These are phyloP conservation scores for Psettodes erumei DNA, from an alignment of 2,113 vertebrate species.

Conservation along the genomic window DNA sequence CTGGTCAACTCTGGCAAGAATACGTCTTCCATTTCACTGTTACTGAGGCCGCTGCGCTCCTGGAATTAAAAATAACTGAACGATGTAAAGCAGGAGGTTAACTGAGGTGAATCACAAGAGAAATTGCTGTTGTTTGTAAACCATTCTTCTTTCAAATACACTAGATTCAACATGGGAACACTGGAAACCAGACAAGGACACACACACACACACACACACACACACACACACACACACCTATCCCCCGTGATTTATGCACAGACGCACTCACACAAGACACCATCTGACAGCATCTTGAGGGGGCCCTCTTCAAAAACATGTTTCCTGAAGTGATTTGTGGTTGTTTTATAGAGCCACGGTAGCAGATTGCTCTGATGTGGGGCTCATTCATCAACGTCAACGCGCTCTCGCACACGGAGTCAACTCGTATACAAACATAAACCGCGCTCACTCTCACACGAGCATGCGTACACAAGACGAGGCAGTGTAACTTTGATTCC, in stretches of 20 bases:
- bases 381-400: constrained; percentile 75
- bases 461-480: background rate
- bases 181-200: constrained; percentile 1
- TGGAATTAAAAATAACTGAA: too few species aligned
- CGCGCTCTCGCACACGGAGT: constrained; percentile 12
- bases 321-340: constrained; percentile 72
- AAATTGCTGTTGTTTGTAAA: constrained; percentile 1
- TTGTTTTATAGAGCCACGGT: constrained; percentile 58
- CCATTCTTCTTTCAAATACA: constrained; percentile 1
- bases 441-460: constrained; percentile 7
- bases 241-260: constrained; percentile 51
- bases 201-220: background rate
- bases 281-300: constrained; percentile 48
- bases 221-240: constrained; percentile 14
- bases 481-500: background rate
- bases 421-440: constrained; percentile 18
- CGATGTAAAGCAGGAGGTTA: background rate
- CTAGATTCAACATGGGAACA: background rate
- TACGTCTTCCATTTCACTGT: background rate
- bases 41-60: background rate
- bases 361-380: constrained; percentile 72
- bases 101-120: background rate
- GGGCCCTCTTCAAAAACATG: constrained; percentile 54
- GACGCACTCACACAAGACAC: constrained; percentile 47
- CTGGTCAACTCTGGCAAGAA: too few species aligned